These are phyloP conservation scores for Chrysolina oricalcia DNA, from an alignment of 2,888 invertebrate genomes.

Conservation along the genomic window DNA sequence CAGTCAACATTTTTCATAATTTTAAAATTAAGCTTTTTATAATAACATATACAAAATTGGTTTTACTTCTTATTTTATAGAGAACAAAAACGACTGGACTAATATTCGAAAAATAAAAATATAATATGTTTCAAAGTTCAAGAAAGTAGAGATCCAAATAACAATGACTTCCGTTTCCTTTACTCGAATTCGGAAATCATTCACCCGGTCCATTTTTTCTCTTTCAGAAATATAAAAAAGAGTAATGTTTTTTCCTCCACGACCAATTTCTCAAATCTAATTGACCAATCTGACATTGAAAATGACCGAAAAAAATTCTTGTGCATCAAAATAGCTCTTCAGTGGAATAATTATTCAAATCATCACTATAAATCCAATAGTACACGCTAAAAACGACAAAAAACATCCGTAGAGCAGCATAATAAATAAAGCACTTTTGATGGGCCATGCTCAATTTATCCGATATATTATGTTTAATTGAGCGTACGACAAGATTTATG, in stretches of 20 bases:
- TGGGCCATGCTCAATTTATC: conserved; percentile 69
- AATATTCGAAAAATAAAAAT: too few species aligned
- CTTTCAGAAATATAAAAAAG: too few species aligned
- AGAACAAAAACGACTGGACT: too few species aligned
- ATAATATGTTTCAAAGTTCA: too few species aligned
- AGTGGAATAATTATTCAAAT: conserved; percentile 60
- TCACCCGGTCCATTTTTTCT: too few species aligned
- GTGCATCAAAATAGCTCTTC: conserved; percentile 15
- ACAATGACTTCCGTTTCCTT: too few species aligned
- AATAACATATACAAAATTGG: too few species aligned
- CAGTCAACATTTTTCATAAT: too few species aligned
- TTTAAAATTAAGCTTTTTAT: too few species aligned
- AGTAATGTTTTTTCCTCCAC: not conserved
- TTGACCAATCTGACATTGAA: conserved; percentile 15
- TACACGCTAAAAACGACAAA: conserved; percentile 55
- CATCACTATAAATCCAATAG: conserved; percentile 56
- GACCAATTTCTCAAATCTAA: conserved; percentile 1
- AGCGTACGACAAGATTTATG: conserved; percentile 70
- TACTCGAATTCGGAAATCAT: too few species aligned
- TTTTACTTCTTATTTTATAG: too few species aligned
- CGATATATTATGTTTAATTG: conserved; percentile 71
- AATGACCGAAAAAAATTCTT: conserved; percentile 14
- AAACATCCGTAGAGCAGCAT: conserved; percentile 60
- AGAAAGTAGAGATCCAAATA: too few species aligned
- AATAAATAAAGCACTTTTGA: conserved; percentile 65